phyloP scores from a whole-genome alignment of 1,140 invertebrate genomes.

The Tetramorium parvispinum region DNA sequence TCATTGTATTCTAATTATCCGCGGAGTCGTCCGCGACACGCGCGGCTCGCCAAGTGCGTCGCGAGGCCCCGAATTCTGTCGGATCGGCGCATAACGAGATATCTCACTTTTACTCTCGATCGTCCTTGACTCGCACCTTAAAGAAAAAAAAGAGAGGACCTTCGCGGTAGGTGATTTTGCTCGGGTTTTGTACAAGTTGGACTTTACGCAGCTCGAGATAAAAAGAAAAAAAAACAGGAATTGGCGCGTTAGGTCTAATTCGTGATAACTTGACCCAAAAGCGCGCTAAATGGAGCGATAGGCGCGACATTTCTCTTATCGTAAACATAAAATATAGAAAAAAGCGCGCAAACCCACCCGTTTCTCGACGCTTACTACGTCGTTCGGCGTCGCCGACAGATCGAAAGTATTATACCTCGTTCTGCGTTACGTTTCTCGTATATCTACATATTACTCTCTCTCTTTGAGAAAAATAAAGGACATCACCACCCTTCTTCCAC shows the following conservation, averaged over 20 bases:
- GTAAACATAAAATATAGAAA: not conserved
- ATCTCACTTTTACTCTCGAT: not conserved
- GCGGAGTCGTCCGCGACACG: not conserved
- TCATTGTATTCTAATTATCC: slow-evolving; percentile 48
- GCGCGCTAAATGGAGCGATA: not conserved
- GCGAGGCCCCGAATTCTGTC: not conserved
- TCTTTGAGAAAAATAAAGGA: too few species aligned
- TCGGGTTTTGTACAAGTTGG: not conserved
- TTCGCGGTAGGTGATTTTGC: not conserved
- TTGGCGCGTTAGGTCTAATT: not conserved
- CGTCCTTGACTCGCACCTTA: not conserved
- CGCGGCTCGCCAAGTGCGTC: not conserved
- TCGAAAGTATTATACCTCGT: not conserved
- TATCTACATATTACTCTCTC: too few species aligned
- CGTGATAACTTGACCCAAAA: not conserved
- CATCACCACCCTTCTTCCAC: too few species aligned
- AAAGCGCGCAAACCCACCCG: not conserved
- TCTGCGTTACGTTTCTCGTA: not conserved
- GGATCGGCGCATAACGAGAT: not conserved
- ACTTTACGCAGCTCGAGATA: not conserved
- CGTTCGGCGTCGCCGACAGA: not conserved
- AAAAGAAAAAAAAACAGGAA: not conserved
- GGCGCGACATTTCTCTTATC: not conserved
- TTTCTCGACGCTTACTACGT: not conserved
- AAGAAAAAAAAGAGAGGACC: not conserved